Conservation (phyloP, 2,113 vertebrate genomes). For the Entosphenus tridentatus region DNA sequence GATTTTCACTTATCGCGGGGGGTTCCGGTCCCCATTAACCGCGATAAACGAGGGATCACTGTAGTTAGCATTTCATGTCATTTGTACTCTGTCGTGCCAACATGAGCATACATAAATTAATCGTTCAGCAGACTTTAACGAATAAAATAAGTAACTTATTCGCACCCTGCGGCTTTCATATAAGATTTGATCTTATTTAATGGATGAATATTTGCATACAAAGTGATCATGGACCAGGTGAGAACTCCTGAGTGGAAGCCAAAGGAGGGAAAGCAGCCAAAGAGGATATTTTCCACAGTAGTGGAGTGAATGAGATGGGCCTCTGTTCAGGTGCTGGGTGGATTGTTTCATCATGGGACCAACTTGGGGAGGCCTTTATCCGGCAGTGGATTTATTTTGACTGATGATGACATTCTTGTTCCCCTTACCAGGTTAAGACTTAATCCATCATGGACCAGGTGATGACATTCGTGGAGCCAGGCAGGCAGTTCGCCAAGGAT, state of each 20-base stretch:
- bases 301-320: not conserved
- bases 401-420: not conserved
- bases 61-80: no score
- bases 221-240: no score
- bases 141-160: no score
- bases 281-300: constrained; percentile 10
- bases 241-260: constrained; percentile 9
- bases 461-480: constrained; percentile 93
- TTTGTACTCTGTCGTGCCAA: no score
- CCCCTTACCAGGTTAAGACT: constrained; percentile 6
- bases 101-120: no score
- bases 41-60: no score
- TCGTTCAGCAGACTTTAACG: no score
- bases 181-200: no score
- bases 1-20: no score
- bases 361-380: not conserved
- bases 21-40: no score
- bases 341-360: not conserved
- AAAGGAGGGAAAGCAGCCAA: constrained; percentile 18
- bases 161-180: no score
- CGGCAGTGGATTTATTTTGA: not conserved
- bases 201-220: no score
- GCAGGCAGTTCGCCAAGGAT: constrained; percentile 88
- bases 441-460: constrained; percentile 61
- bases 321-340: not conserved